These are phyloP conservation scores for Oryctes rhinoceros DNA, from an alignment of 1,140 invertebrate species.

Conservation along the genomic window DNA sequence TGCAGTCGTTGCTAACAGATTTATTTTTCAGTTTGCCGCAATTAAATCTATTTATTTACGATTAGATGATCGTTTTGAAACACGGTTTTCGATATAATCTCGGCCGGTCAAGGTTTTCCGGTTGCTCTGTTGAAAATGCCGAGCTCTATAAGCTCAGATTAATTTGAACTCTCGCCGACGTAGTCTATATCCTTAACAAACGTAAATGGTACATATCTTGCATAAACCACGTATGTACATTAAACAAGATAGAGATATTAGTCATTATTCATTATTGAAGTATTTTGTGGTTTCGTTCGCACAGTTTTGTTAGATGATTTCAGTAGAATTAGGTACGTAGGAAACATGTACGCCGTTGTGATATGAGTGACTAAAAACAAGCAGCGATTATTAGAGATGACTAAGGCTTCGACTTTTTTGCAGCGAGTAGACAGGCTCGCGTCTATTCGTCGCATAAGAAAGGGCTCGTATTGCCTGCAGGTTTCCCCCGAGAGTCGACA, in stretches of 20 bases:
- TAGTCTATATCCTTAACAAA: neutral
- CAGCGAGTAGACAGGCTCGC: no score
- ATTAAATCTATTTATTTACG: slow-evolving; percentile 3
- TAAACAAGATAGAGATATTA: neutral
- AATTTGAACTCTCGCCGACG: neutral
- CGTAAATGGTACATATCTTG: neutral
- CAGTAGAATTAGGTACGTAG: neutral
- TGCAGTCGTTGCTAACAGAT: slow-evolving; percentile 1
- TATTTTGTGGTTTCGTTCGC: neutral
- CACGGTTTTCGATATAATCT: neutral
- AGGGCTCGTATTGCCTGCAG: no score
- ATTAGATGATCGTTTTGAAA: slow-evolving; percentile 15
- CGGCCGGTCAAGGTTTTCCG: slow-evolving; percentile 20
- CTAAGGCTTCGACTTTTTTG: no score
- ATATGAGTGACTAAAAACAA: neutral
- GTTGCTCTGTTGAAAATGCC: neutral
- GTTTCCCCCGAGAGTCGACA: no score
- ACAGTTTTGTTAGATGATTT: neutral
- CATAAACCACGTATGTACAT: neutral
- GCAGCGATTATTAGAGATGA: no score
- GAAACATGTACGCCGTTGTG: no score
- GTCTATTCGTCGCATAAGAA: no score
- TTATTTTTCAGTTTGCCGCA: slow-evolving; percentile 9
- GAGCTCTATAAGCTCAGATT: neutral
- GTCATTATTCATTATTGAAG: neutral